Base-by-base conservation (phyloP, 2,888 invertebrate genomes). In the Coecobrya sp. region DNA sequence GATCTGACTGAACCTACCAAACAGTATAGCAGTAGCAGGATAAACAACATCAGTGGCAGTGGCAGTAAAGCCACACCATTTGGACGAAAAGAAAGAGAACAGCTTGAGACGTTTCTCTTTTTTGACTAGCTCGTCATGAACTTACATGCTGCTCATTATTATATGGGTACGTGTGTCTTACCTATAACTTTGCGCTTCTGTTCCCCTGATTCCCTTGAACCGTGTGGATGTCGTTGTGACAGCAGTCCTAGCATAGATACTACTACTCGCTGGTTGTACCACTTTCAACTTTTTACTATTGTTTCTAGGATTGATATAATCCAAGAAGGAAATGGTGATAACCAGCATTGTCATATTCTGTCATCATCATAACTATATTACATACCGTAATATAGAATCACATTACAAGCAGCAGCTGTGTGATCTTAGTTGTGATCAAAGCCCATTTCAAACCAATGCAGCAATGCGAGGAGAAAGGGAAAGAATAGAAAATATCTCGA, bases 41-140 rank as follows among this genome's bases (percentile, higher is more conserved):
- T 36, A 36, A 36, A 52, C 55, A 55, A 16, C 55, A 55, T 16
- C 55, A 55, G 55, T 62, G 13, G 65, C 13, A 13, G 65, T 11
- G 30, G 65, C 10, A 7, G 36, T 13, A 70, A 11, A 27, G 70
- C 70, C n/a, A 86, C 13, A 70, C 86, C 45, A 62, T 84, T 70
- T 49, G 52, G 25, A 86, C 10, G 36, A 13, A 86, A 52, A 49
- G 30, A 86, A 65, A 85, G 27, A 25, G 25, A 85, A 68, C 73
- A 86, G 86, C 86, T 86, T 86, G 86, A 86, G 86, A 86, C 52
- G 13, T 49, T 86, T 86, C 52, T 84, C 52, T 82, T 65, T 27
- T 27, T 65, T 65, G 65, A 27, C 65, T 30, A 3, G 36, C 70
- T 70, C 70, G 70, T 36, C 70, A 70, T 70, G n/a, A 70, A 70